Percentiles rank a stretch among this genome's conserved stretches.
Conservation (phyloP, 2,113 vertebrate genomes). For the Osmerus eperlanus region DNA sequence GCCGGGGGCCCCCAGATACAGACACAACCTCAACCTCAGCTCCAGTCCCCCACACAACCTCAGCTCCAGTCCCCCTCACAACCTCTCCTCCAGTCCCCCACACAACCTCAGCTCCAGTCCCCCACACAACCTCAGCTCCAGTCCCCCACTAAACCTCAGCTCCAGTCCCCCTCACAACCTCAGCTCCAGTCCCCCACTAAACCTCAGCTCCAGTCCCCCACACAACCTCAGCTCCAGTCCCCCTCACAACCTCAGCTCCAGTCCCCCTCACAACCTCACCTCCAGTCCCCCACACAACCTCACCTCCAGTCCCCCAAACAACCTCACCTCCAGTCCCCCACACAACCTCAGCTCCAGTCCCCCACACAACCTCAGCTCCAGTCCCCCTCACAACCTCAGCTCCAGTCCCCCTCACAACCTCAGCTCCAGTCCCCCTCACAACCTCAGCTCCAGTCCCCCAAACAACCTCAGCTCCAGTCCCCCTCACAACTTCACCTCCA, state of each 20-base stretch:
- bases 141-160: too few species aligned
- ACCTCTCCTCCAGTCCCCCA: neutral
- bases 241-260: conserved; percentile 13
- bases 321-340: neutral
- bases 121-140: neutral
- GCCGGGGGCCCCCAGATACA: conserved; percentile 39
- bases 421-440: neutral
- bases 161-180: neutral
- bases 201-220: too few species aligned
- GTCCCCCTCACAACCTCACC: neutral
- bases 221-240: conserved; percentile 41
- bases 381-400: neutral
- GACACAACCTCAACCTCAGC: neutral
- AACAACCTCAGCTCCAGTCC: neutral
- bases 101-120: neutral
- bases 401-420: neutral
- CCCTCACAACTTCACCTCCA: neutral
- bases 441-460: neutral
- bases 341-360: neutral
- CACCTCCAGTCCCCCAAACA: neutral
- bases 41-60: neutral
- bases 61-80: neutral
- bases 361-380: neutral
- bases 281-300: neutral
- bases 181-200: neutral